Evolutionary conservation across 2,113 vertebrate species (phyloP).

Genomic region (Passer montanus): DNA sequence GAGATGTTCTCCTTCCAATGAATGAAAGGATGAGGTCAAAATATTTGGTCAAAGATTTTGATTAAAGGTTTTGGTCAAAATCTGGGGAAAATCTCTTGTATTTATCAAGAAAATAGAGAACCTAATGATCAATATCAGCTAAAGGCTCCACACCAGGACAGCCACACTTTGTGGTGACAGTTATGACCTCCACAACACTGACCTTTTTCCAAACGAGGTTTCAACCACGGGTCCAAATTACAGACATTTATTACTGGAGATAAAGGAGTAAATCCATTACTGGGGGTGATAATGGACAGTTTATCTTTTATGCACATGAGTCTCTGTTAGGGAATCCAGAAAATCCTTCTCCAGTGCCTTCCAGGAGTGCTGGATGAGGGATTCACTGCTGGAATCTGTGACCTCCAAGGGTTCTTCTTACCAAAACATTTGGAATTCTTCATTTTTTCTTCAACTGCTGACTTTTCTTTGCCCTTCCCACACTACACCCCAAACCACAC

Average conservation of each 20-base stretch:
- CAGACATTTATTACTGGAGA: background rate
- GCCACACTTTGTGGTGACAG: background rate
- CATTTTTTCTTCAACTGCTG: background rate
- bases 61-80: background rate
- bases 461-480: background rate
- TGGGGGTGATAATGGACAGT: background rate
- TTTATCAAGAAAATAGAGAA: background rate
- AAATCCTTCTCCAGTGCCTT: background rate
- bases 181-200: background rate
- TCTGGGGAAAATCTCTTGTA: background rate
- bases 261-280: background rate
- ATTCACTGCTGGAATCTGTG: background rate
- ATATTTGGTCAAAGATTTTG: background rate
- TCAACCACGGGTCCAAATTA: background rate
- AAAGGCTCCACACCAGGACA: background rate
- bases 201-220: background rate
- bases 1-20: background rate
- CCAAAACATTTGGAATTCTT: background rate
- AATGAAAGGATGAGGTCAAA: accelerated
- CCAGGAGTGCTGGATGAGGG: background rate
- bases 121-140: background rate
- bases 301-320: background rate
- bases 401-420: background rate
- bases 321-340: background rate
- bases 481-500: accelerated